Evolutionary conservation across 1,140 invertebrate species (phyloP).

Genomic region (Eriocheir sinensis): DNA sequence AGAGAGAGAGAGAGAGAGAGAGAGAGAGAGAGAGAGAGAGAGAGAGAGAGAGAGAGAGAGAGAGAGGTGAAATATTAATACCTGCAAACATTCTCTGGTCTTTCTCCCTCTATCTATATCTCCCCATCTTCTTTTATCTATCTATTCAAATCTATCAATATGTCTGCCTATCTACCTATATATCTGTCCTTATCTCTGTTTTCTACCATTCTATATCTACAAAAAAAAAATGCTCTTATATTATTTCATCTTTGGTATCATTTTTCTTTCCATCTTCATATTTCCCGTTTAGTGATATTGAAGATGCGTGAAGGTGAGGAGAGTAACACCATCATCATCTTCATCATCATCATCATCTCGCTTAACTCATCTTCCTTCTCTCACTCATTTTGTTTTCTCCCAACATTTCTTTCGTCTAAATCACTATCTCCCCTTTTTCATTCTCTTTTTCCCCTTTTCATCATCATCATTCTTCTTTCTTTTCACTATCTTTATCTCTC

Average conservation of each 20-base stretch:
- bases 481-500: neutral
- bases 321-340: conserved; percentile 31
- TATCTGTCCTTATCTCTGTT: no score
- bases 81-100: neutral
- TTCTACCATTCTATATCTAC: no score
- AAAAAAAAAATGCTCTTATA: no score
- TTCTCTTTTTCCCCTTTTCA: conserved; percentile 50
- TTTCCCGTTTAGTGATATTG: no score
- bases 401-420: conserved; percentile 26
- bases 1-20: conserved; percentile 36
- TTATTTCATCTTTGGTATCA: no score
- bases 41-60: conserved; percentile 50
- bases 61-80: conserved; percentile 23
- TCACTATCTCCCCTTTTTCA: conserved; percentile 26
- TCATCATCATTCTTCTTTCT: neutral
- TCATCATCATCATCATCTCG: neutral
- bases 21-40: conserved; percentile 47
- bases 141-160: neutral
- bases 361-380: neutral
- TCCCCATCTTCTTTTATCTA: neutral
- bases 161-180: neutral
- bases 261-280: no score
- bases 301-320: neutral
- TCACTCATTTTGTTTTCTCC: neutral
- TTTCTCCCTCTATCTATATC: neutral